Percentiles rank a stretch among this genome's conserved stretches.
Evolutionary conservation across 2,888 invertebrate genomes (phyloP).

Genomic region (Pecten maximus): DNA sequence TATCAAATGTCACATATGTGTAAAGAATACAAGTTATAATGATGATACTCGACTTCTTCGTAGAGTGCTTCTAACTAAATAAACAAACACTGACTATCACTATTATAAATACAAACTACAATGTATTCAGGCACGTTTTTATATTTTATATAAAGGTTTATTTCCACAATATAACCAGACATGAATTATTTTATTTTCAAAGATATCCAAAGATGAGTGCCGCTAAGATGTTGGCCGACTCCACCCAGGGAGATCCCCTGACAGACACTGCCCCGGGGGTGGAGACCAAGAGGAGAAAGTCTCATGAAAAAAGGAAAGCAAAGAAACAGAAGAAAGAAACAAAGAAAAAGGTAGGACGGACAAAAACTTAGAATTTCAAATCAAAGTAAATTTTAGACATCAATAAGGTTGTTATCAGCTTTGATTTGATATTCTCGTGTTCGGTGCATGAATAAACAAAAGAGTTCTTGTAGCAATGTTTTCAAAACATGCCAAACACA

Average conservation of each 20-base stretch:
- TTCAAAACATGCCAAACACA: background rate
- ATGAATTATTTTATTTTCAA: background rate
- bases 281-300: constrained; percentile 59
- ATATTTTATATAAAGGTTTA: background rate
- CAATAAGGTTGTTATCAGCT: background rate
- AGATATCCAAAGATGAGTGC: constrained; percentile 67
- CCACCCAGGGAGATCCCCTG: constrained; percentile 71
- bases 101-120: too few species aligned
- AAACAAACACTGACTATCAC: background rate
- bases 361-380: background rate
- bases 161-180: background rate
- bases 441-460: background rate
- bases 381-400: background rate
- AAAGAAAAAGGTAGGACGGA: constrained; percentile 56
- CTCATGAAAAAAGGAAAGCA: constrained; percentile 61
- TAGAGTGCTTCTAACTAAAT: too few species aligned
- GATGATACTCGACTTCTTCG: too few species aligned
- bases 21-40: too few species aligned
- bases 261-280: constrained; percentile 56
- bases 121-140: too few species aligned
- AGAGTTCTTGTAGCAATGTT: background rate
- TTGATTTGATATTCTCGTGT: background rate
- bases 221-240: constrained; percentile 78
- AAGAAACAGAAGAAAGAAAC: constrained; percentile 59
- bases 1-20: background rate